Evolutionary conservation across 2,888 invertebrate species (phyloP).

Genomic region (Rhingia rostrata): DNA sequence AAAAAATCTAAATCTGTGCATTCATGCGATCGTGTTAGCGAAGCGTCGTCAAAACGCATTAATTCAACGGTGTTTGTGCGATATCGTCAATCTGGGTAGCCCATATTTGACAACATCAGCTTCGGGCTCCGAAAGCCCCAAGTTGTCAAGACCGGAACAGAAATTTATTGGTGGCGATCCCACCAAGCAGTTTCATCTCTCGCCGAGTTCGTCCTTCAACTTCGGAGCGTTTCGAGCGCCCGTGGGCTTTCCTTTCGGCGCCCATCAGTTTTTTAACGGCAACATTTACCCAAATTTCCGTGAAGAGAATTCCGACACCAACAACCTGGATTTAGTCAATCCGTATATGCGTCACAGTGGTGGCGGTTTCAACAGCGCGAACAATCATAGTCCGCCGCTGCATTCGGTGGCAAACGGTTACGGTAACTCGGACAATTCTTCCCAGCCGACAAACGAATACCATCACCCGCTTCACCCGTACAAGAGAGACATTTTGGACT

Average conservation of each 20-base stretch:
- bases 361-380: slow-evolving; percentile 77
- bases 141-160: slow-evolving; percentile 67
- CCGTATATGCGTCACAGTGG: slow-evolving; percentile 82
- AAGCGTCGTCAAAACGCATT: slow-evolving; percentile 39
- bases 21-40: slow-evolving; percentile 53
- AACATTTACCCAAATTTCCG: slow-evolving; percentile 68
- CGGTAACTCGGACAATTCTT: slow-evolving; percentile 66
- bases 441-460: slow-evolving; percentile 79
- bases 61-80: slow-evolving; percentile 41
- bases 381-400: slow-evolving; percentile 79
- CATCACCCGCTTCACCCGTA: slow-evolving; percentile 78
- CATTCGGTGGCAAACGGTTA: slow-evolving; percentile 68
- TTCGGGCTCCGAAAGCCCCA: slow-evolving; percentile 82
- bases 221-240: slow-evolving; percentile 79
- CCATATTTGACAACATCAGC: slow-evolving; percentile 81
- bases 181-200: slow-evolving; percentile 79
- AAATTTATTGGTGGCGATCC: slow-evolving; percentile 57
- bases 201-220: slow-evolving; percentile 81
- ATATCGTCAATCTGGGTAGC: slow-evolving; percentile 82
- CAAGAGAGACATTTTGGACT: slow-evolving; percentile 77
- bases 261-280: slow-evolving; percentile 75
- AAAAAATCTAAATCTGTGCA: not conserved
- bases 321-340: slow-evolving; percentile 81
- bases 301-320: slow-evolving; percentile 75
- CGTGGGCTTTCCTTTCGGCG: slow-evolving; percentile 77